phyloP scores from a whole-genome alignment of 2,113 vertebrate genomes.

The Laticauda colubrina region DNA sequence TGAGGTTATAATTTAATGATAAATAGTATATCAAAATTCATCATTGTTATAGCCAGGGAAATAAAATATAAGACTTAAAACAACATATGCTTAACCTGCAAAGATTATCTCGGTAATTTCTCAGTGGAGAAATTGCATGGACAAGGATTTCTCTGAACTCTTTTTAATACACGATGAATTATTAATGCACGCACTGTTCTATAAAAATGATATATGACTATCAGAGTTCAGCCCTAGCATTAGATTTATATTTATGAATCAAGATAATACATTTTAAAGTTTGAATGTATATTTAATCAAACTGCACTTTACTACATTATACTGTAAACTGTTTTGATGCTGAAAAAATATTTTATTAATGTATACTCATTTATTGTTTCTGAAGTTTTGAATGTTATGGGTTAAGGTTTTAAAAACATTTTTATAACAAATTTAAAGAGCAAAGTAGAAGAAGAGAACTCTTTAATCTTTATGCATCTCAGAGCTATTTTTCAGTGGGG shows the following conservation, averaged over 20 bases:
- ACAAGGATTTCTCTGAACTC: not conserved
- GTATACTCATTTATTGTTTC: not conserved
- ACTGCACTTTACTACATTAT: not conserved
- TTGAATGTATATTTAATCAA: constrained; percentile 18
- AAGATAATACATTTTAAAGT: constrained; percentile 11
- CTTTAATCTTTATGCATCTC: not conserved
- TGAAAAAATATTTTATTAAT: constrained; percentile 5
- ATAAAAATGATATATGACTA: constrained; percentile 16
- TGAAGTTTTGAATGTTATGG: not conserved
- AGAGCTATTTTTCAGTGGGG: not conserved
- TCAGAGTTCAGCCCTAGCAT: constrained; percentile 8
- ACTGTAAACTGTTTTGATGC: not conserved
- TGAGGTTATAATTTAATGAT: not conserved
- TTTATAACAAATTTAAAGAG: not conserved
- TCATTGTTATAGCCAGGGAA: not conserved
- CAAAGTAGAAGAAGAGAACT: not conserved
- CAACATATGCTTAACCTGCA: not conserved
- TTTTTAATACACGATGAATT: not conserved
- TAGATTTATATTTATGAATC: constrained; percentile 28
- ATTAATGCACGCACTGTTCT: not conserved
- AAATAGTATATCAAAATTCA: not conserved
- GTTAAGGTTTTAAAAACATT: not conserved
- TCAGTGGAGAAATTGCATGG: not conserved
- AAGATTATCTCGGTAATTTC: not conserved
- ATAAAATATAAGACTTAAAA: not conserved